Conservation (phyloP, 2,888 invertebrate species). For the Pocota personata region DNA sequence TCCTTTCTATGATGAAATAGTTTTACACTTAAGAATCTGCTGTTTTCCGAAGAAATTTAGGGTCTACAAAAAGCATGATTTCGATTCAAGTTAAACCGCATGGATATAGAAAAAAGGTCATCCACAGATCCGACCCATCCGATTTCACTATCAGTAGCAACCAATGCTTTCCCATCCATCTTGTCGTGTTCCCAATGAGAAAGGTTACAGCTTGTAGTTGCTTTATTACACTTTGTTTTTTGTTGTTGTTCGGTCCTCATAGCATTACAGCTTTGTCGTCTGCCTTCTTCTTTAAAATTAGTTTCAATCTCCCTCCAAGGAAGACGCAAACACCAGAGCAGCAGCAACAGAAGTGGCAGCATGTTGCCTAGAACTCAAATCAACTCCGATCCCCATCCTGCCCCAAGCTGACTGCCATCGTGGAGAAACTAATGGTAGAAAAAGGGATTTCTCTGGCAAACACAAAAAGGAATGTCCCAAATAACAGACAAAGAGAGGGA, state of each 20-base stretch:
- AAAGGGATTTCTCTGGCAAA: constrained; percentile 44
- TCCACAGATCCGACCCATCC: background rate
- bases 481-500: constrained; percentile 6
- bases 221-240: constrained; percentile 34
- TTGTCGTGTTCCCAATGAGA: constrained; percentile 25
- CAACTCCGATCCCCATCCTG: constrained; percentile 13
- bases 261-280: constrained; percentile 12
- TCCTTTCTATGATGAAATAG: no score
- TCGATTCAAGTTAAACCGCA: no score
- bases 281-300: constrained; percentile 54
- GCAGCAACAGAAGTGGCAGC: constrained; percentile 47
- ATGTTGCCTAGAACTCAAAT: constrained; percentile 53
- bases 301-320: constrained; percentile 17
- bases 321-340: background rate
- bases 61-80: no score
- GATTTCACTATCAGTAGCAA: background rate
- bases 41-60: no score
- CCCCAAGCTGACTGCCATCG: background rate
- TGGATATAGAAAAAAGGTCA: background rate
- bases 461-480: constrained; percentile 37
- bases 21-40: no score
- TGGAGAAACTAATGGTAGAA: constrained; percentile 13
- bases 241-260: background rate
- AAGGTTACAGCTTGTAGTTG: constrained; percentile 24
- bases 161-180: background rate